Percentiles rank a stretch among this genome's conserved stretches.
These are phyloP conservation scores for Muscina levida DNA, from an alignment of 2,888 invertebrate genomes.

Conservation along the genomic window DNA sequence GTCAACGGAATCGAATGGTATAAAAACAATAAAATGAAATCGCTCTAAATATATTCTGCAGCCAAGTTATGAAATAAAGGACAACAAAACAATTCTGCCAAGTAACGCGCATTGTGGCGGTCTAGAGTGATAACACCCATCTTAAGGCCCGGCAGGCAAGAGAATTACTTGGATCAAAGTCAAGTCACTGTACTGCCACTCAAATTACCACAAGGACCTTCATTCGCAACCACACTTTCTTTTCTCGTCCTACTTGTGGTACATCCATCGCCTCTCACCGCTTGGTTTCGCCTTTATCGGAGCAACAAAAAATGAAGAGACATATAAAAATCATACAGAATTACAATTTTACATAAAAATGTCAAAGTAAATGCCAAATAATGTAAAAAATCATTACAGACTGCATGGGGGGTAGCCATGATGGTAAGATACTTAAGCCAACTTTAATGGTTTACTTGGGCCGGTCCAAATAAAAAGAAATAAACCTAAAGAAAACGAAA, in stretches of 20 bases:
- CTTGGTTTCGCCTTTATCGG: neutral
- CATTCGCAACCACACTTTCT: conserved; percentile 23
- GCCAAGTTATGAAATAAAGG: conserved; percentile 46
- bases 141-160: neutral
- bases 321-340: conserved; percentile 43
- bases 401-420: conserved; percentile 54
- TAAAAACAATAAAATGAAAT: neutral
- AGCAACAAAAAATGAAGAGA: conserved; percentile 22
- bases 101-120: conserved; percentile 55
- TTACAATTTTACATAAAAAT: conserved; percentile 60
- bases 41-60: conserved; percentile 43
- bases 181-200: neutral
- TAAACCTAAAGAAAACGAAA: neutral
- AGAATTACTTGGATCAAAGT: conserved; percentile 6
- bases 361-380: conserved; percentile 55
- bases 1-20: too few species aligned
- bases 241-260: neutral
- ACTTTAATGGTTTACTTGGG: conserved; percentile 52
- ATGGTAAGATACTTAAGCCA: conserved; percentile 51
- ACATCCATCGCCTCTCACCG: neutral
- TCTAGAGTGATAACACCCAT: conserved; percentile 12
- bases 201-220: conserved; percentile 38
- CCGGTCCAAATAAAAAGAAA: conserved; percentile 39
- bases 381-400: conserved; percentile 33
- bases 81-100: conserved; percentile 49